Percentiles rank a stretch among this genome's conserved stretches.
Conservation (phyloP, 2,113 vertebrate species). For the Podarcis muralis region DNA sequence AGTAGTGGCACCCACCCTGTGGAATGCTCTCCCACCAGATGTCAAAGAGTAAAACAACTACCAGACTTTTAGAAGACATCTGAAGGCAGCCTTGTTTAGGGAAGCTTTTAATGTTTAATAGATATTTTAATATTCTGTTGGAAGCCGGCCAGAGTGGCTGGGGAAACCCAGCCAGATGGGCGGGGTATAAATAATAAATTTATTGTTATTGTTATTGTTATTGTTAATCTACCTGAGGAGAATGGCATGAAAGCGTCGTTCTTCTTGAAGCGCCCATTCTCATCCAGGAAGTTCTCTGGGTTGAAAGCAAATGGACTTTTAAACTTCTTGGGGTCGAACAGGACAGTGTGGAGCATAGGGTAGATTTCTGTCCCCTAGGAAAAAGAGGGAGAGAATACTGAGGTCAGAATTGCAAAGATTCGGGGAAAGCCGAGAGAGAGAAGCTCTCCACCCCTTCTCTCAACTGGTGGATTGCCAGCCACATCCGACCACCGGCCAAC, state of each 20-base stretch:
- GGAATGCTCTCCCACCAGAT: no score
- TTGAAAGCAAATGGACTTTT: conserved; percentile 7
- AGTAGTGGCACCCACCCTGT: no score
- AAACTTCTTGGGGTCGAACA: conserved; percentile 17
- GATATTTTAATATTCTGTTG: no score
- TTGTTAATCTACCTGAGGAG: conserved; percentile 28
- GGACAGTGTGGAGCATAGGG: background rate
- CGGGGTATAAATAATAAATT: no score
- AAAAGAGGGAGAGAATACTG: background rate
- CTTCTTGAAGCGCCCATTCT: conserved; percentile 1
- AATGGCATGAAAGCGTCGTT: conserved; percentile 23
- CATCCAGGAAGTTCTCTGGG: conserved; percentile 44
- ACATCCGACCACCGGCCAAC: background rate
- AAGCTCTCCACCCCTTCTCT: no score
- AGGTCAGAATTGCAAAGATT: background rate
- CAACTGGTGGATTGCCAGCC: no score
- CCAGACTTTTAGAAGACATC: no score
- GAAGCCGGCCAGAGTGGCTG: no score
- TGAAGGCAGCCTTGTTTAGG: no score
- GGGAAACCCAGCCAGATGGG: no score
- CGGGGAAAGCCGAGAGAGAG: background rate
- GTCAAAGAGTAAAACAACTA: no score
- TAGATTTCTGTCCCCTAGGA: conserved; percentile 39
- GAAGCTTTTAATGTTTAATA: no score
- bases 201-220: rapidly evolving